Percentiles rank a stretch among this genome's conserved stretches.
These are phyloP conservation scores for Mus minutoides DNA, from an alignment of 2,797 vertebrate genomes.

Conservation along the genomic window DNA sequence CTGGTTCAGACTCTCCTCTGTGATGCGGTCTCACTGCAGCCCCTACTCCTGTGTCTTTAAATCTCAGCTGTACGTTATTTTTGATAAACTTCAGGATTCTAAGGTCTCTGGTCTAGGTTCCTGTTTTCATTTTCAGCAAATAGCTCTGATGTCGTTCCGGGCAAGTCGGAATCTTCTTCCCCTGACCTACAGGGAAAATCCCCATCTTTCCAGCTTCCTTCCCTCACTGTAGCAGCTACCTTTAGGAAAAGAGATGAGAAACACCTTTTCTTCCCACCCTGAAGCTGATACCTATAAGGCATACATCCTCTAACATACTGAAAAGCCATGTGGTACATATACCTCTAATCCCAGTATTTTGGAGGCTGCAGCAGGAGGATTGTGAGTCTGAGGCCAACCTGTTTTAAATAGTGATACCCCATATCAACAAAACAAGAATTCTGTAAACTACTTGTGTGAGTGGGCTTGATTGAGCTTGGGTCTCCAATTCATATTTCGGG, in stretches of 20 bases:
- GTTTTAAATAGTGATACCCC: neutral
- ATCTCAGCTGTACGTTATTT: neutral
- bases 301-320: neutral
- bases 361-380: neutral
- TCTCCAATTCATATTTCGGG: neutral
- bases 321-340: neutral
- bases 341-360: neutral
- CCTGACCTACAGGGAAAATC: neutral
- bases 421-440: neutral
- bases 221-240: neutral
- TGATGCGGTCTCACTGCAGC: neutral
- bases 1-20: neutral
- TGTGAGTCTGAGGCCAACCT: neutral
- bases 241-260: neutral
- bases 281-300: neutral
- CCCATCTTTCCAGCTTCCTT: neutral
- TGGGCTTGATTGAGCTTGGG: neutral
- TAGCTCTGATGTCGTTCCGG: neutral
- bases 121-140: constrained; percentile 39
- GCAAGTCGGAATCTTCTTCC: neutral
- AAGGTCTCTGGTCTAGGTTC: neutral
- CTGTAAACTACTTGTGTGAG: neutral
- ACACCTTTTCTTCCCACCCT: neutral
- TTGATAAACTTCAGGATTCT: neutral
- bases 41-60: neutral